A percentile compares a stretch with the other conserved stretches of the same genome.
Evolutionary conservation across 1,140 invertebrate genomes (phyloP).

Genomic region (Drosophila oshimai): DNA sequence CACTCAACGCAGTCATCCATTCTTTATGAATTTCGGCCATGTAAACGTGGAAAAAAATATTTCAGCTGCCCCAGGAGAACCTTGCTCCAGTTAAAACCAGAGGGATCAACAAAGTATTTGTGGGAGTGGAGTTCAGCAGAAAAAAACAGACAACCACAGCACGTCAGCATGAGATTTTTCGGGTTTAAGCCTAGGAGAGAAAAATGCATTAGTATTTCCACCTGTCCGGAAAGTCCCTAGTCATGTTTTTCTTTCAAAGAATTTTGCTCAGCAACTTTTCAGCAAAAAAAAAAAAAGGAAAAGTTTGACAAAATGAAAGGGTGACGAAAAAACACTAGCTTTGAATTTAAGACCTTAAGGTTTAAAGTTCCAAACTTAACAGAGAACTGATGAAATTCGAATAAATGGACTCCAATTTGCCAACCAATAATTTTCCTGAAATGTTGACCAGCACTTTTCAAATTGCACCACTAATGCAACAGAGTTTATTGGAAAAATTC

Average conservation of each 20-base stretch:
- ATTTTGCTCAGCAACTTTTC: neutral
- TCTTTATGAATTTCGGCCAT: constrained; percentile 32
- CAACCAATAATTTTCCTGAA: neutral
- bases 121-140: neutral
- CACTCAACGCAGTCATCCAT: constrained; percentile 26
- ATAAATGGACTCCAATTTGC: neutral
- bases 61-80: neutral
- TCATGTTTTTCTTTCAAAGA: constrained; percentile 5
- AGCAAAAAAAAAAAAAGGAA: too few species aligned
- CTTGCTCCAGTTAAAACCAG: constrained; percentile 11
- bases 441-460: constrained; percentile 2
- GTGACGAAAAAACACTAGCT: neutral
- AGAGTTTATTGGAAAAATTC: neutral
- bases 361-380: neutral
- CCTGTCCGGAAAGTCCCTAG: neutral
- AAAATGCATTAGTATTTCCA: constrained; percentile 10
- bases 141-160: neutral
- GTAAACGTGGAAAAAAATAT: too few species aligned
- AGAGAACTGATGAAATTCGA: neutral
- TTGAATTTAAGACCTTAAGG: neutral
- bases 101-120: constrained; percentile 12
- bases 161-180: neutral
- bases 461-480: constrained; percentile 7
- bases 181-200: neutral
- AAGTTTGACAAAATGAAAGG: neutral